Percentiles rank a stretch among this genome's conserved stretches.
Evolutionary conservation across 37 sponge, comb jelly and placozoan species (phyloP).

Genomic region (Chondrilla cf. caribensis): DNA sequence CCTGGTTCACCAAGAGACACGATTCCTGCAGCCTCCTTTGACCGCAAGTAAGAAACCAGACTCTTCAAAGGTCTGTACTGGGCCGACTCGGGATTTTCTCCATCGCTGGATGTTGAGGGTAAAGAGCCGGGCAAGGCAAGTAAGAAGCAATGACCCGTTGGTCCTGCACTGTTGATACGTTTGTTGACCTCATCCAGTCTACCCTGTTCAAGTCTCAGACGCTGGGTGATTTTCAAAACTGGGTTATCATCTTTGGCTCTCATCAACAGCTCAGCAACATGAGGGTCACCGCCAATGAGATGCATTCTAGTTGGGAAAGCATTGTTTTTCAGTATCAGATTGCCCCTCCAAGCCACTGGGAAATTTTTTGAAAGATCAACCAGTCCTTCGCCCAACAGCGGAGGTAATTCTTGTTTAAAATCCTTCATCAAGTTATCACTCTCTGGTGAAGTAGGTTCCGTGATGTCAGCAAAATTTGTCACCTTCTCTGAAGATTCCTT

Average conservation of each 20-base stretch:
- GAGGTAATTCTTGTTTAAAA: conserved; percentile 29
- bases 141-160: conserved; percentile 79
- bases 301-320: conserved; percentile 90
- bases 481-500: conserved; percentile 19
- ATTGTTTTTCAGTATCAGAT: conserved; percentile 87
- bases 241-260: conserved; percentile 47
- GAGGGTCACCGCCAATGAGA: conserved; percentile 87
- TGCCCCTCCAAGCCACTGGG: conserved; percentile 90
- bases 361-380: conserved; percentile 76
- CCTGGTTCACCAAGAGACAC: conserved; percentile 57
- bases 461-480: conserved; percentile 27
- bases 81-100: not conserved
- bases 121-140: conserved; percentile 79
- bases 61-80: conserved; percentile 83
- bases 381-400: conserved; percentile 45
- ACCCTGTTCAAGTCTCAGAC: conserved; percentile 88
- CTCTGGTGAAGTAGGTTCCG: conserved; percentile 47
- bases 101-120: conserved; percentile 29
- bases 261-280: conserved; percentile 64
- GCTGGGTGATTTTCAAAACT: conserved; percentile 77
- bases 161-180: conserved; percentile 83
- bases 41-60: conserved; percentile 86
- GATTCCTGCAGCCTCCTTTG: conserved; percentile 96
- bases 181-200: conserved; percentile 95
- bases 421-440: conserved; percentile 19